phyloP scores from a whole-genome alignment of 2,888 invertebrate species.

The Orthonevra nobilis region DNA sequence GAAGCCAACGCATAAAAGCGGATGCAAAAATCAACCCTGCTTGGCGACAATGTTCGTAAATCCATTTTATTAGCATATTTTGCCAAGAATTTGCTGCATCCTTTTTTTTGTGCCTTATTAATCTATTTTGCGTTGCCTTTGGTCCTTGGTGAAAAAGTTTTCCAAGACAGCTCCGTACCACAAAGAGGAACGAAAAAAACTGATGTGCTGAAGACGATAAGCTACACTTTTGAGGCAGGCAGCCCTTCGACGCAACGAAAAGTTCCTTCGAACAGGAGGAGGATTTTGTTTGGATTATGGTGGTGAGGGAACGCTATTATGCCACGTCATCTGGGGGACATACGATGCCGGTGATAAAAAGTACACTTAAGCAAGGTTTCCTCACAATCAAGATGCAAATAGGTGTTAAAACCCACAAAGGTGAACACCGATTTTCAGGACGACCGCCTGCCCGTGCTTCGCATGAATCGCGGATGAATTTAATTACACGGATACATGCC shows the following conservation, averaged over 20 bases:
- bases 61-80: conserved; percentile 61
- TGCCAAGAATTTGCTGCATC: conserved; percentile 18
- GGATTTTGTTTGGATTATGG: neutral
- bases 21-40: conserved; percentile 30
- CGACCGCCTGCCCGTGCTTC: neutral
- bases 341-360: neutral
- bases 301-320: conserved; percentile 13
- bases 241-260: neutral
- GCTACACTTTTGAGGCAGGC: neutral
- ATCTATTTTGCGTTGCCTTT: neutral
- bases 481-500: conserved; percentile 16
- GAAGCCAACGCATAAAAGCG: conserved; percentile 6
- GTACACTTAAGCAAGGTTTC: neutral
- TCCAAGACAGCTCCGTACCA: neutral
- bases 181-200: neutral
- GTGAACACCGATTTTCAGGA: conserved; percentile 7
- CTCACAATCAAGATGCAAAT: conserved; percentile 28
- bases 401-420: conserved; percentile 17
- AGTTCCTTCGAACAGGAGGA: conserved; percentile 17
- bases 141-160: conserved; percentile 16
- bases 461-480: conserved; percentile 4
- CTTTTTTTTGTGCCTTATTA: no score
- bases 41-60: conserved; percentile 50
- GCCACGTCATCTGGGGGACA: conserved; percentile 24
- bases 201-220: neutral